Evolutionary conservation across 2,113 vertebrate species (phyloP).

Genomic region (Tenrec ecaudatus): DNA sequence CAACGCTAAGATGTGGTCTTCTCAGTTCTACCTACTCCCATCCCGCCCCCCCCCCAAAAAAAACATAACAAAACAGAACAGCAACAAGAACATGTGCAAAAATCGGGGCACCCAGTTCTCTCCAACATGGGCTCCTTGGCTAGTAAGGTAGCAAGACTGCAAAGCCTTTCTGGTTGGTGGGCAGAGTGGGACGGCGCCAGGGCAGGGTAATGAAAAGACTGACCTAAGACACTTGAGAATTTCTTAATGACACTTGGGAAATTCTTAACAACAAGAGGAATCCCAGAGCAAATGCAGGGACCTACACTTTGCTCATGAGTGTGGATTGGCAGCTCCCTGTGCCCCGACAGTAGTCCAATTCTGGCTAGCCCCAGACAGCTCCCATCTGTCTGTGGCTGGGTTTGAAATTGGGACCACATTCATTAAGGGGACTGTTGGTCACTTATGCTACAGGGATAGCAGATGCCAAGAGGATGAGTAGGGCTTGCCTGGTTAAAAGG

Average conservation of each 20-base stretch:
- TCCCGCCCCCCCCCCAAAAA: not conserved
- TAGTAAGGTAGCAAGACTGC: not conserved
- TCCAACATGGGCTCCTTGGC: not conserved
- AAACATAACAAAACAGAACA: not conserved
- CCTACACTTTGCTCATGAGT: constrained; percentile 43
- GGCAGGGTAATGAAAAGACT: constrained; percentile 44
- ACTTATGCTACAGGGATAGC: not conserved
- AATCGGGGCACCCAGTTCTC: not conserved
- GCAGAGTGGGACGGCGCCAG: too few species aligned
- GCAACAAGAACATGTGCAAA: not conserved
- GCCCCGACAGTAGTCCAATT: constrained; percentile 35
- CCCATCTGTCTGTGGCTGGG: not conserved
- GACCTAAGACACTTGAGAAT: constrained; percentile 58
- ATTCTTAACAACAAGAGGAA: not conserved
- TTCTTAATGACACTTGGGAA: not conserved
- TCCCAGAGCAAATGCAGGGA: constrained; percentile 27
- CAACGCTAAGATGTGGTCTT: constrained; percentile 8
- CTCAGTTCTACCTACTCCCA: constrained; percentile 13
- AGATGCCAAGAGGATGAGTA: not conserved
- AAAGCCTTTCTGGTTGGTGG: constrained; percentile 8
- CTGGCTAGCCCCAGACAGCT: constrained; percentile 26
- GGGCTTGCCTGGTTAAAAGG: not conserved
- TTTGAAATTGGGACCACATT: constrained; percentile 13
- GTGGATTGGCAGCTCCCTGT: constrained; percentile 47
- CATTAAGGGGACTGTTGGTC: not conserved